Base-by-base conservation (phyloP, 2,797 vertebrate species). In the Rhinoraja longicauda region DNA sequence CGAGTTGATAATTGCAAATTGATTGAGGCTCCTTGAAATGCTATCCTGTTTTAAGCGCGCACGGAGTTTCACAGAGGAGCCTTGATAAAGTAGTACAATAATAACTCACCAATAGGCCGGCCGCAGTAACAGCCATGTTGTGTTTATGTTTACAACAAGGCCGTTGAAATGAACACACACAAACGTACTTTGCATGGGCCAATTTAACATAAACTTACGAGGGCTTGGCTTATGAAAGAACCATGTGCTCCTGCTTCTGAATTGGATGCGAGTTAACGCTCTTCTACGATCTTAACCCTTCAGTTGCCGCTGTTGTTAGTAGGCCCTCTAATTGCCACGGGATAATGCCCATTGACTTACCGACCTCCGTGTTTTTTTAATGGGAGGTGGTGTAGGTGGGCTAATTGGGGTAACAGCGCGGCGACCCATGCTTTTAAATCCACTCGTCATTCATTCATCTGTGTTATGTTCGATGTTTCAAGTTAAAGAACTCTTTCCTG, bases 11-110 rank as follows among this genome's bases (percentile, higher is more conserved):
- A 67, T 88, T 88, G 19, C 84, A 88, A 62, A 32, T 88, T 88
- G 84, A 88, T 88, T 88, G 84, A 36, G 15, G 17, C 86, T 64
- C 84, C 88, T 19, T 67, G 82, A 86, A 59, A n/a, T 59, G 53
- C 81, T 29, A 15, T 59, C 53, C 81, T 57, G 57, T 84, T 62
- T 17, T 32, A 64, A 88, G 19, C 84, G 19, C 67, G 2, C 17
- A 88, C 59, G 19, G 19, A 36, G 15, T 67, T 67, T 21, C n/a
- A 67, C 24, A 17, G 21, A 64, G 19, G 67, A 15, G 36, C 8
- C 59, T 88, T 88, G 59, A 62, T 32, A 32, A 45, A 36, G 32
- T 17, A 67, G 32, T 9, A 17, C 17, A 86, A 17, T 70, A 21
- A 70, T 70, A 70, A 29, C 84, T 36, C 64, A 82, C 17, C 1